Base-by-base conservation (phyloP, 2,888 invertebrate species). In the Agrochola macilenta region DNA sequence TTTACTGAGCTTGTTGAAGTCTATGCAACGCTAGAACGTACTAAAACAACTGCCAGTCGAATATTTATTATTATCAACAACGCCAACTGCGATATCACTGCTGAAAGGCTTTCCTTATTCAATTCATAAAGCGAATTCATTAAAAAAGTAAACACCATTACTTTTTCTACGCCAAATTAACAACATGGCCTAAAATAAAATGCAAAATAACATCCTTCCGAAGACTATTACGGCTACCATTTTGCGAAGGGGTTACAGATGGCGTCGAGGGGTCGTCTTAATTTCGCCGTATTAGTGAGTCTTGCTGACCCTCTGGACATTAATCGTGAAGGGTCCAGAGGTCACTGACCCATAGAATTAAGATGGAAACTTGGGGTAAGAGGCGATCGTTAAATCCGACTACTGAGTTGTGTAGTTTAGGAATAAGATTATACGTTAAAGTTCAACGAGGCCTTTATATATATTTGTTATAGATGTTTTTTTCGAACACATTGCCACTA, bases 201-300 rank as follows among this genome's bases (percentile, higher is more conserved):
- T 89, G 89, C 85, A 80, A 89, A 89, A 88, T 79, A 81, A 84
- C 87, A 85, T 89, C 88, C 88, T 87, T 88, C 86, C 90, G 87
- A 88, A 82, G 83, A 88, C 86, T 84, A 91, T 92, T 90, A 92
- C 85, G 86, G 89, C 77, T 79, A 79, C 91, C 90, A 91, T 90
- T 87, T 92, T 90, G 90, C 87, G 76, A 88, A 86, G 89, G 92
- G 94, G 94, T 93, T 93, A 92, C 93, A 94, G 93, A 94, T 94
- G 94, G 93, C 90, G 88, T 85, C 84, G 86, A 93, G 92, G 95
- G 95, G 95, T 95, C 94, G 90, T 96, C 96, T 96, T 96, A 96
- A 96, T 96, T 96, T 96, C 91, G 91, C 92, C 91, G 95, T 94
- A 94, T 95, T 94, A 95, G 93, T 93, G 89, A 95, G 93, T 95